Base-by-base conservation (phyloP, 2,797 vertebrate genomes). In the Falco rusticolus region DNA sequence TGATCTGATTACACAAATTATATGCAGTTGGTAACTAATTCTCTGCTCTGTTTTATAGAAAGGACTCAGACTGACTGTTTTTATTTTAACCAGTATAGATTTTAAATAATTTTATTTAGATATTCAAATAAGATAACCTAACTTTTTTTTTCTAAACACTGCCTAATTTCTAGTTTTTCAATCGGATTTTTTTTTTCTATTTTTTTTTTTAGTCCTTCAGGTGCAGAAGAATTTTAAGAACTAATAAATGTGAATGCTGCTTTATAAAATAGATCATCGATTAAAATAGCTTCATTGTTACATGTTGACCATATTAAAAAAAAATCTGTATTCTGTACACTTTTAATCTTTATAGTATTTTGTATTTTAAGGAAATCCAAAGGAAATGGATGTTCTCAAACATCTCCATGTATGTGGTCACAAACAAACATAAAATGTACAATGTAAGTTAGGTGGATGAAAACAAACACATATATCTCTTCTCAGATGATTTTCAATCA, bases 361-460 rank as follows among this genome's bases (percentile, higher is more conserved):
- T 74, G 15, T 53, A 81, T 83, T 88, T 94, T 64, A 80, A 84
- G 50, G 17, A 70, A 90, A 85, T 56, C 25, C 24, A 82, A 75
- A 91, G 39, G 29, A 93, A 94, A 81, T 6, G 13, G 31, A 84
- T 87, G 29, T 90, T 84, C 78, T 87, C 91, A 96, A 96, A 95
- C 84, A 93, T 89, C 84, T 96, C 82, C 69, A 13, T 84, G 87
- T 86, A 85, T 45, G 16, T 4, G 4, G 29, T 72, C 79, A 86
- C 37, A 64, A 56, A 57, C 24, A 84, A 59, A 88, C 69, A 47
- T 29, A 56, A 71, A 84, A 87, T 43, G 34, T 45, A 70, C 37
- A 29, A 43, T 51, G 83, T 91, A 82, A 80, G 56, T 97, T 96
- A 96, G 7, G 0, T 59, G 28, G 60, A 94, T 83, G 64, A 94